Percentiles rank a stretch among this genome's conserved stretches.
phyloP scores from a whole-genome alignment of 2,113 vertebrate genomes.

The Rhinolophus ferrumequinum region DNA sequence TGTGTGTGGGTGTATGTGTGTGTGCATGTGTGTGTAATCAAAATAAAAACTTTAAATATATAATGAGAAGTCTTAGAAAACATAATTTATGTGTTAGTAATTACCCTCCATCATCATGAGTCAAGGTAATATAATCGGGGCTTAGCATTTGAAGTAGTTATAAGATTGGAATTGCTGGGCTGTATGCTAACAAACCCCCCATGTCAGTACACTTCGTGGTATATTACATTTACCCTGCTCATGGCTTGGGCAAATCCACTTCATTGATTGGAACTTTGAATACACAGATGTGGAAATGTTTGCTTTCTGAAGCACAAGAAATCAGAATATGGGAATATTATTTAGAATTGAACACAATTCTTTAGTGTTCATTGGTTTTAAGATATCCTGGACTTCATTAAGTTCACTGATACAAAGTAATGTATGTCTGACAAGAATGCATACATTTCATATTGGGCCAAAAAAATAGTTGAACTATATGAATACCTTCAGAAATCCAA shows the following conservation, averaged over 20 bases:
- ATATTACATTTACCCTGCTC: neutral
- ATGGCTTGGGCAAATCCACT: neutral
- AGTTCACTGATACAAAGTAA: neutral
- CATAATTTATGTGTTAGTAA: neutral
- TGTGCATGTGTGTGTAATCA: neutral
- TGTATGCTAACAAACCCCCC: neutral
- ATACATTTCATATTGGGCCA: neutral
- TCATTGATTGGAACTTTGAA: neutral
- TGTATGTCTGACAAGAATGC: neutral
- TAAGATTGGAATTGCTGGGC: neutral
- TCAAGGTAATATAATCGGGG: neutral
- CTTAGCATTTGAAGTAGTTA: neutral
- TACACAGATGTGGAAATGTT: neutral
- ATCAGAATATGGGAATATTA: neutral
- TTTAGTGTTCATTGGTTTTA: constrained; percentile 6
- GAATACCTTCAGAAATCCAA: neutral
- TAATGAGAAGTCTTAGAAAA: neutral
- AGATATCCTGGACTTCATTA: neutral
- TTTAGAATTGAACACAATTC: neutral
- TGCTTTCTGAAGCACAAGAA: neutral
- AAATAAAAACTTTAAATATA: neutral
- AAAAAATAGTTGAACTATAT: neutral
- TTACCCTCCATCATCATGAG: neutral
- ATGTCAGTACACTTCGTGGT: neutral
- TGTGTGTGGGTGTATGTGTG: neutral